Percentiles rank a stretch among this genome's conserved stretches.
Evolutionary conservation across 1,140 invertebrate species (phyloP).

Genomic region (Thalassaphorura encarpata): DNA sequence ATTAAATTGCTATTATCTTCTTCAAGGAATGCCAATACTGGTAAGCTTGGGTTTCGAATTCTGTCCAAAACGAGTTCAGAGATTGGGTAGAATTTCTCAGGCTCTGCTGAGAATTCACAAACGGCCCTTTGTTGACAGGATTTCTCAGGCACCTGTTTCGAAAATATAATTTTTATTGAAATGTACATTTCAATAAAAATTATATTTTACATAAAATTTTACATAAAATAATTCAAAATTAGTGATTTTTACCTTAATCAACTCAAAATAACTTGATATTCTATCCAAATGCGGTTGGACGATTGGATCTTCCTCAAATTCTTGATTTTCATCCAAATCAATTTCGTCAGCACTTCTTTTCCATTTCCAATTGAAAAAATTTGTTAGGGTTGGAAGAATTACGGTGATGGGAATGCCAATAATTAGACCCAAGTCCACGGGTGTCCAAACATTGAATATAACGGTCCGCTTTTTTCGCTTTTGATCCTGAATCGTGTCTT

Average conservation of each 20-base stretch:
- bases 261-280: slow-evolving; percentile 26
- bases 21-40: neutral
- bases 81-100: slow-evolving; percentile 33
- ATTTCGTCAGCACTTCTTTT: slow-evolving; percentile 8
- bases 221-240: neutral
- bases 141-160: slow-evolving; percentile 31
- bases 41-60: slow-evolving; percentile 16
- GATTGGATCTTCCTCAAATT: slow-evolving; percentile 15
- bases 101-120: slow-evolving; percentile 35
- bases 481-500: neutral
- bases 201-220: neutral
- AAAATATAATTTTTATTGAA: slow-evolving; percentile 1
- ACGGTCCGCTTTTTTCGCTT: slow-evolving; percentile 5
- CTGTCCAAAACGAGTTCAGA: slow-evolving; percentile 33
- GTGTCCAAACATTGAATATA: slow-evolving; percentile 25
- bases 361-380: slow-evolving; percentile 23
- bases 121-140: slow-evolving; percentile 34
- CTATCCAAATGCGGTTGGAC: slow-evolving; percentile 19
- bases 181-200: neutral
- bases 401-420: slow-evolving; percentile 25
- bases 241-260: slow-evolving; percentile 26
- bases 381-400: slow-evolving; percentile 26
- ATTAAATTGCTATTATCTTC: neutral
- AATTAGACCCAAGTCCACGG: slow-evolving; percentile 25
- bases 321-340: neutral